These are phyloP conservation scores for Sebastes hubbsi DNA, from an alignment of 2,797 vertebrate genomes.

Conservation along the genomic window DNA sequence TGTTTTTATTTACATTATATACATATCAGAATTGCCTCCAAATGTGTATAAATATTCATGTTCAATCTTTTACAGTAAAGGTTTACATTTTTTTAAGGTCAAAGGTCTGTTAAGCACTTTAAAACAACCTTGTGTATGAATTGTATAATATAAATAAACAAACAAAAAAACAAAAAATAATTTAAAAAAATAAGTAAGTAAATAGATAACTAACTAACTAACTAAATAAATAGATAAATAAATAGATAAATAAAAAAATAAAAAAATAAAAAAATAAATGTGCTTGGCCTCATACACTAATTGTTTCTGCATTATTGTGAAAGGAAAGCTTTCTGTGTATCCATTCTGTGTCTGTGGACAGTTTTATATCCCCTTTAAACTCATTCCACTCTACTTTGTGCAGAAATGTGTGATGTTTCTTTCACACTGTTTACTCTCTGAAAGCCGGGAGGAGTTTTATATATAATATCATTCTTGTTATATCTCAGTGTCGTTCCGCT, in stretches of 20 bases:
- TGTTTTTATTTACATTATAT: not conserved
- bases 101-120: not conserved
- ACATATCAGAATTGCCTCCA: not conserved
- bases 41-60: not conserved
- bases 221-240: too few relatives aligned
- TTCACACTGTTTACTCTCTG: not conserved
- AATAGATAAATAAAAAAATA: too few relatives aligned
- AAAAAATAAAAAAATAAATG: not conserved
- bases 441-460: not conserved
- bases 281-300: not conserved
- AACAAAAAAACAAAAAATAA: too few relatives aligned
- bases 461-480: not conserved
- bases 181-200: too few relatives aligned
- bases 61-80: not conserved
- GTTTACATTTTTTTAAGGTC: not conserved
- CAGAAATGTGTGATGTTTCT: not conserved
- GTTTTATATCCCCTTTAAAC: too few relatives aligned
- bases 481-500: not conserved
- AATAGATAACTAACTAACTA: too few relatives aligned
- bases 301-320: not conserved
- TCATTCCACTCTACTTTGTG: not conserved
- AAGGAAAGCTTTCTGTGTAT: not conserved
- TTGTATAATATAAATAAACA: not conserved
- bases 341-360: too few relatives aligned
- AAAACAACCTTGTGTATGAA: not conserved